phyloP scores from a whole-genome alignment of 2,113 vertebrate species.

The Nannospalax galili region DNA sequence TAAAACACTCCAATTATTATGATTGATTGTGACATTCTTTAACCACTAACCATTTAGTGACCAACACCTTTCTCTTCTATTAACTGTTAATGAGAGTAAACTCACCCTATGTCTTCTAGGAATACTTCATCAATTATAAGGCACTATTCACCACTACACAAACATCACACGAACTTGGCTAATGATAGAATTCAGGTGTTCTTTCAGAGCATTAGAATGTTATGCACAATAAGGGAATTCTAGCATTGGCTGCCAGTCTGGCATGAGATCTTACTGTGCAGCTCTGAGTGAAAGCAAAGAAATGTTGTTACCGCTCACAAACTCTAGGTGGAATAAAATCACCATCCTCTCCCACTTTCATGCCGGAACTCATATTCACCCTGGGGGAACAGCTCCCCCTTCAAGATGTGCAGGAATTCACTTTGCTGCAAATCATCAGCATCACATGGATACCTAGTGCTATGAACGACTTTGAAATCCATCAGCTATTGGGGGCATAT shows the following conservation, averaged over 20 bases:
- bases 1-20: neutral
- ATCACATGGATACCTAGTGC: neutral
- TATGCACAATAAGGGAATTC: neutral
- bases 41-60: neutral
- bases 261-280: neutral
- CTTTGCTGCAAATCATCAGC: slow-evolving; percentile 16
- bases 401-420: neutral
- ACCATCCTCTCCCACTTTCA: neutral
- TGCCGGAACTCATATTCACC: neutral
- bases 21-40: neutral
- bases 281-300: slow-evolving; percentile 1
- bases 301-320: neutral
- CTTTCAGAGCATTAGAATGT: neutral
- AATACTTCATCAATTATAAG: neutral
- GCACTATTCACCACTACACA: neutral
- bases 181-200: neutral
- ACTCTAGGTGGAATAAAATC: neutral
- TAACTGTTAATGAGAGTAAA: neutral
- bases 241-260: neutral
- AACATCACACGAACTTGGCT: neutral
- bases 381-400: neutral
- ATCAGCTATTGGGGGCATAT: neutral
- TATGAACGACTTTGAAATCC: neutral
- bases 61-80: neutral
- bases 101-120: neutral